These are phyloP conservation scores for Phocoena phocoena DNA, from an alignment of 2,113 vertebrate genomes.

Conservation along the genomic window DNA sequence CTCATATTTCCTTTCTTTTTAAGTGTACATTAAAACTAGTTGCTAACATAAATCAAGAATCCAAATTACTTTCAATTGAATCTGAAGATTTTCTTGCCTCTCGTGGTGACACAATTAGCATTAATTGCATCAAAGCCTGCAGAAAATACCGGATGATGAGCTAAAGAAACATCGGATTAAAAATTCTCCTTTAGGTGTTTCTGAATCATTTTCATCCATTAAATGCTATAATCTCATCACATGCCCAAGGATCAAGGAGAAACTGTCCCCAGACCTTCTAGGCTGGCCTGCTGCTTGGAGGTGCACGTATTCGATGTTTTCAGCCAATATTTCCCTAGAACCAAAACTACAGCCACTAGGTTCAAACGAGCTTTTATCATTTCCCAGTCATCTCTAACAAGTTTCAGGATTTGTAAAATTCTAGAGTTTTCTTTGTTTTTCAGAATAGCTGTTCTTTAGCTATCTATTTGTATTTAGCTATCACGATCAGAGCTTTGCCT, in stretches of 20 bases:
- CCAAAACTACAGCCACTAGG: slow-evolving; percentile 28
- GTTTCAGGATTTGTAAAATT: slow-evolving; percentile 34
- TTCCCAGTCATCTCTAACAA: not conserved
- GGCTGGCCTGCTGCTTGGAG: not conserved
- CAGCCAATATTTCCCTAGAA: slow-evolving; percentile 1
- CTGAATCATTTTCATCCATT: not conserved
- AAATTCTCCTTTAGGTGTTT: slow-evolving; percentile 57
- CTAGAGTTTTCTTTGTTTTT: slow-evolving; percentile 13
- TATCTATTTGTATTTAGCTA: not conserved
- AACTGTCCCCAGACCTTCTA: slow-evolving; percentile 55
- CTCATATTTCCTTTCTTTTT: not conserved
- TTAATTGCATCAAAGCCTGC: slow-evolving; percentile 29
- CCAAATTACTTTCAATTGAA: slow-evolving; percentile 61
- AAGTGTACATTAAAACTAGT: not conserved
- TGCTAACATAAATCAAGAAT: slow-evolving; percentile 58
- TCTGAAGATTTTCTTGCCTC: slow-evolving; percentile 9
- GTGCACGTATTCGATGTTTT: slow-evolving; percentile 9
- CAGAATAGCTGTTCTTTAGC: not conserved
- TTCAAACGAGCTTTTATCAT: slow-evolving; percentile 46
- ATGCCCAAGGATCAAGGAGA: slow-evolving; percentile 56
- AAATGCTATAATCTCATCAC: not conserved
- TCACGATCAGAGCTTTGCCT: not conserved
- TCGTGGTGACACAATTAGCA: slow-evolving; percentile 6
- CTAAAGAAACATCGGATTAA: slow-evolving; percentile 49
- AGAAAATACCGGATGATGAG: slow-evolving; percentile 53